Evolutionary conservation across 2,888 invertebrate species (phyloP), one percentile per base, ranked within the genome.

Genomic region (Leistus spinibarbis): DNA sequence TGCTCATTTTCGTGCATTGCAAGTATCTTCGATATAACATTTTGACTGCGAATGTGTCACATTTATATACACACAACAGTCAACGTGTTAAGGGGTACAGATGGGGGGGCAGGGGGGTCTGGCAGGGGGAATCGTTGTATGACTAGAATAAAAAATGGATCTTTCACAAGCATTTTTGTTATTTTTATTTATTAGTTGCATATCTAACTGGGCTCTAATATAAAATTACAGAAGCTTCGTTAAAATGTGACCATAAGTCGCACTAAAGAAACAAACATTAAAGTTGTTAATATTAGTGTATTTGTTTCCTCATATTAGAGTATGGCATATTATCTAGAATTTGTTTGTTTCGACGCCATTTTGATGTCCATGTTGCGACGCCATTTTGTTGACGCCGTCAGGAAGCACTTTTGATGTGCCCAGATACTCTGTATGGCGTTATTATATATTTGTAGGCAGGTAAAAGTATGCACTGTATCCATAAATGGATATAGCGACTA

Each of bases 1-100:
- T 84, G 84, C 83, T 83, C 83, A 83, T 81, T 82, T 77, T 74
- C 40, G 40, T 40, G 40, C 40, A 40, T 10, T 40, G n/a, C n/a
- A n/a, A n/a, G n/a, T n/a, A n/a, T 40, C 13, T 40, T 40, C 40
- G 40, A 4, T 40, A 10, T 1, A 40, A 40, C 40, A 40, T 40
- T 40, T 40, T 40, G 40, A 40, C 13, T 40, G 40, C 40, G 40
- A 10, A 10, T 40, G 13, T 13, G 13, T 40, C 27, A 27, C 27
- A 27, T 27, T 4, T 1, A 40, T 13, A 40, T 40, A 40, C 40
- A 40, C 1, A 40, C 7, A 40, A 13, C 40, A 40, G 40, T 40
- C 40, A 40, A 40, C 40, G 40, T 40, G 40, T 40, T 40, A 5
- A n/a, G n/a, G n/a, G n/a, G n/a, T n/a, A 1, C 13, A 10, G 5